Evolutionary conservation across 2,113 vertebrate species (phyloP), one percentile per base, ranked within the genome.

Genomic region (Furnarius figulus): DNA sequence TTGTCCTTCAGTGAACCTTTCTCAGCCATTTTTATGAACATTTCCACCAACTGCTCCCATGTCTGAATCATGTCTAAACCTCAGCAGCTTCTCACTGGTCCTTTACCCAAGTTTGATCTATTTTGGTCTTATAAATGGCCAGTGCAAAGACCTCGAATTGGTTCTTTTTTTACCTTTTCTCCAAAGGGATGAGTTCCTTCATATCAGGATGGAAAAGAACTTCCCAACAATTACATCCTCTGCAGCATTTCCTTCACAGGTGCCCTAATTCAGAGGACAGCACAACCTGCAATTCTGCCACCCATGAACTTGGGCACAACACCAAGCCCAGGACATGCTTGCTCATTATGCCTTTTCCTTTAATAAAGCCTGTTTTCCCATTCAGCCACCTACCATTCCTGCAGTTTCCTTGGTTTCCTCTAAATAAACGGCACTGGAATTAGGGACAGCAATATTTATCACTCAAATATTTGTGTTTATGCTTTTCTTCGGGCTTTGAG

Each of bases 21-120:
- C 81, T 31, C 67, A 46, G 33, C 30, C 25, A 12, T 70, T 90
- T 79, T 58, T 40, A 46, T 20, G 58, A 89, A 53, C 21, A 25
- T 72, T 79, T 83, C 46, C 67, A 53, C 66, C 14, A 27, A 25
- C 4, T 76, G 74, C 7, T 76, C 28, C 58, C 23, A 2, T 12
- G 78, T 58, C 94, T 93, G 80, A 94, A 91, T 85, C 71, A 39
- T n/a, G n/a, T n/a, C n/a, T n/a, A n/a, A 53, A 89, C 75, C 87
- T 87, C 85, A 70, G 67, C 8, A 93, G 85, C 74, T 75, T 68
- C 49, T 50, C 39, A 5, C 82, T n/a, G 21, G 53, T 91, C 37
- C 46, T 89, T 37, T 77, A 66, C 33, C 71, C 78, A 50, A 91
- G 18, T 50, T 25, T 65, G 35, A 87, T n/a, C 91, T 91, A 89